Base-by-base conservation (phyloP, 1,140 invertebrate species). In the Drosophila melanica region DNA sequence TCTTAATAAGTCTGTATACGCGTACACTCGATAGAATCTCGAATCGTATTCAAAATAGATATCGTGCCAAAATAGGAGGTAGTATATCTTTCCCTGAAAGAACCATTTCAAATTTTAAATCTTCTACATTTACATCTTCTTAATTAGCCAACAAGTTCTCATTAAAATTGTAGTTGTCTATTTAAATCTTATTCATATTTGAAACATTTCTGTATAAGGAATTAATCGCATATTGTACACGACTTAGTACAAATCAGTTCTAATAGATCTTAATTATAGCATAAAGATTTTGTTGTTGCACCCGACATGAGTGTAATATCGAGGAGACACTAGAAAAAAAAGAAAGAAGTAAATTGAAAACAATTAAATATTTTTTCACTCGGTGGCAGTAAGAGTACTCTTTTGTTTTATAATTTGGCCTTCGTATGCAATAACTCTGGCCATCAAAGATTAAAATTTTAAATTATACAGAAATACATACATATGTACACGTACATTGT, bases 1-100 rank as follows among this genome's bases (percentile, higher is more conserved):
- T 91, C 90, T 91, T 91, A 91, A 91, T 91, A 91, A 91, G 90
- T 74, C 79, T 81, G 64, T 76, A 44, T 75, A 77, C 72, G 67
- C 84, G 79, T 70, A 74, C 48, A 41, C 7, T 39, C 33, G 12
- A 41, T 45, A 54, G 47, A 44, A 73, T 39, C 30, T 59, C 37
- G 18, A 30, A 27, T 45, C 41, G 27, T 62, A 41, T 30, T 60
- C 18, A 45, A 65, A 10, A 51, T 66, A 58, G 37, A 58, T 20
- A 37, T 50, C 44, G 33, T 66, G 51, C 8, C 23, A 9, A 27
- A n/a, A 3, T 48, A 27, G 4, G n/a, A 27, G 4, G n/a, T 50
- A 50, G n/a, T 50, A 33, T 53, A 20, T 63, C 8, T 12, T 39
- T 18, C 23, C 37, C 51, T 44, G 39, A 63, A 62, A 33, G 59